Evolutionary conservation across 2,888 invertebrate genomes (phyloP), one percentile per base, ranked within the genome.

Genomic region (Gari tellinella): DNA sequence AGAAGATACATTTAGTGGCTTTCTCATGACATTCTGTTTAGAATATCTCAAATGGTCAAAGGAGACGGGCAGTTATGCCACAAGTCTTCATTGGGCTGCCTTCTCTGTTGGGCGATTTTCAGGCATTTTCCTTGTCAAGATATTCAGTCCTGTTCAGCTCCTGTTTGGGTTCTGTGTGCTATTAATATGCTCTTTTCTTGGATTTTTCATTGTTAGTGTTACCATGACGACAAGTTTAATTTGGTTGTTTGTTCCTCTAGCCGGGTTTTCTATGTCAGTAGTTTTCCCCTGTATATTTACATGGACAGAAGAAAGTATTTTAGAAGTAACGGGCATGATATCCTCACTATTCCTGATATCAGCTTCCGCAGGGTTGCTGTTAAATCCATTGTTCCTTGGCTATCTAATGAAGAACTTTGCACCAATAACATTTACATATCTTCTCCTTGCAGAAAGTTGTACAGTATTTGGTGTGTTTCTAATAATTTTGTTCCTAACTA

Each of bases 141-240:
- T 87, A 45, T 80, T 92, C 31, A 86, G 81, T 26, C 90, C 91
- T 1, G 83, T 88, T 2, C 80, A 85, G 17, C 88, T 92, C 86
- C 75, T 93, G 15, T 73, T 89, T n/a, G 70, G 81, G 1, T 91
- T 91, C 38, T 58, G 57, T 19, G 41, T 53, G 8, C 23, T 79
- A 12, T 56, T 84, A 21, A 62, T 81, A 21, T 17, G 75, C 3
- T 53, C 77, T 21, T 72, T 86, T 49, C 38, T 73, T 14, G 78
- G 75, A 7, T 67, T 85, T 38, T 63, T 73, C 14, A 40, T 85
- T 12, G 72, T 64, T 14, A 72, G 78, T n/a, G 25, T 63, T 21
- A 66, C 55, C 10, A 48, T 48, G 0, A 63, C 69, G 14, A 64
- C 62, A 15, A 56, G 55, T 10, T 52, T 77, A 5, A 70, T 82